Base-by-base conservation (phyloP, 2,113 vertebrate species). In the Macrotus californicus region DNA sequence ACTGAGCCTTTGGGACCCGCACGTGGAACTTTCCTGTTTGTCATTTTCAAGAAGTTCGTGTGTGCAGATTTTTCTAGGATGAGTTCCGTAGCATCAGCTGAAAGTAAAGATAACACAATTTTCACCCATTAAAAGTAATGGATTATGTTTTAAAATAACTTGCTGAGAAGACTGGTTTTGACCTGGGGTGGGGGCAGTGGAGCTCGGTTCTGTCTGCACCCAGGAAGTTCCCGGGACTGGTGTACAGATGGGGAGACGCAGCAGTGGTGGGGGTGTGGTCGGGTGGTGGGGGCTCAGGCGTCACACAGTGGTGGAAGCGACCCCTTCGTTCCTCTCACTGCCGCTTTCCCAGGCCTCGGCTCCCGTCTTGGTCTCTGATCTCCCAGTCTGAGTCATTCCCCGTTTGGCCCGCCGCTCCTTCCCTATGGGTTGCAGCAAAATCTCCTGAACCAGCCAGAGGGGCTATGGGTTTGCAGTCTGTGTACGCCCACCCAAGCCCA, bases 391-490 rank as follows among this genome's bases (percentile, higher is more conserved):
- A 29, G 52, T 41, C 54, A 3, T 18, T 29, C 5, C 4, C 0
- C 18, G 9, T 4, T 61, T 3, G 59, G 26, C 59, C 26, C 1
- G 19, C 26, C 26, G 4, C 16, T 0, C 15, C 3, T 41, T 22
- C 14, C 2, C 24, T 7, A 0, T 0, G 54, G 83, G 1, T 13
- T 2, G 0, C 22, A 2, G 39, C 0, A 19, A 43, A 3, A 2
- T 31, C 50, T 14, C 6, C 14, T 31, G 0, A 3, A 6, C 34
- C 34, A 5, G n/a, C 43, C 5, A 1, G 0, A 8, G 36, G 11
- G 0, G 10, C 39, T 1, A 0, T 14, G 48, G 50, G 3, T 67
- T 46, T 46, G 29, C 29, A 11, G 16, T 16, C 21, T 22, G 36
- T 46, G 16, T 12, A 11, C 3, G 29, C 1, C 29, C 21, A 2